Conservation (phyloP, 2,888 invertebrate genomes). For the Cyclophora albipunctata region DNA sequence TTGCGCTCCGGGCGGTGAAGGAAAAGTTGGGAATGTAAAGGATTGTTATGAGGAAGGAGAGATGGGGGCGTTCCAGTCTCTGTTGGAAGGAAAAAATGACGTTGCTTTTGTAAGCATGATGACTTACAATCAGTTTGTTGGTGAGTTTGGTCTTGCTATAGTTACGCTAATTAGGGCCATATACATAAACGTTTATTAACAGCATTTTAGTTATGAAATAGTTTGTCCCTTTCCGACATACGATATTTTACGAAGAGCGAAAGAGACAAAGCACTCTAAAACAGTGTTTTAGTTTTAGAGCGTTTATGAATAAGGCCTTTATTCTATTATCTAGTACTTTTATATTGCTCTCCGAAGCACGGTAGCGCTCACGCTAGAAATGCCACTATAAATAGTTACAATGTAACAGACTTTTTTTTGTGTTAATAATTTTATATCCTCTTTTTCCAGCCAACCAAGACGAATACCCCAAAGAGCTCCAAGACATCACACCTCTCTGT, state of each 20-base stretch:
- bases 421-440: neutral
- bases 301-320: too few relatives aligned
- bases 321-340: too few relatives aligned
- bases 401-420: too few relatives aligned
- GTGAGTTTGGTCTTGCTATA: slow-evolving; percentile 40
- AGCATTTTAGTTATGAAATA: too few relatives aligned
- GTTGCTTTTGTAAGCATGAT: slow-evolving; percentile 85
- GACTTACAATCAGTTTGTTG: slow-evolving; percentile 76
- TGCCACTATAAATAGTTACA: too few relatives aligned
- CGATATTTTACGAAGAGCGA: too few relatives aligned
- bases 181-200: too few relatives aligned
- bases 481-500: slow-evolving; percentile 75
- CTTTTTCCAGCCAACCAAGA: slow-evolving; percentile 6
- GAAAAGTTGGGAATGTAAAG: slow-evolving; percentile 29
- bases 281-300: too few relatives aligned
- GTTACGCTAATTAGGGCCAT: neutral
- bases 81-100: slow-evolving; percentile 81
- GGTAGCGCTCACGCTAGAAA: too few relatives aligned
- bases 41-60: slow-evolving; percentile 71
- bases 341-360: too few relatives aligned
- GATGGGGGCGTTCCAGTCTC: slow-evolving; percentile 78
- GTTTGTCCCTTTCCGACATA: too few relatives aligned
- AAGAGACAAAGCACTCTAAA: too few relatives aligned
- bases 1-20: slow-evolving; percentile 73
- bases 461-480: slow-evolving; percentile 25